Evolutionary conservation across 2,797 vertebrate genomes (phyloP), one percentile per base, ranked within the genome.

Genomic region (Poeciliopsis gracilis): DNA sequence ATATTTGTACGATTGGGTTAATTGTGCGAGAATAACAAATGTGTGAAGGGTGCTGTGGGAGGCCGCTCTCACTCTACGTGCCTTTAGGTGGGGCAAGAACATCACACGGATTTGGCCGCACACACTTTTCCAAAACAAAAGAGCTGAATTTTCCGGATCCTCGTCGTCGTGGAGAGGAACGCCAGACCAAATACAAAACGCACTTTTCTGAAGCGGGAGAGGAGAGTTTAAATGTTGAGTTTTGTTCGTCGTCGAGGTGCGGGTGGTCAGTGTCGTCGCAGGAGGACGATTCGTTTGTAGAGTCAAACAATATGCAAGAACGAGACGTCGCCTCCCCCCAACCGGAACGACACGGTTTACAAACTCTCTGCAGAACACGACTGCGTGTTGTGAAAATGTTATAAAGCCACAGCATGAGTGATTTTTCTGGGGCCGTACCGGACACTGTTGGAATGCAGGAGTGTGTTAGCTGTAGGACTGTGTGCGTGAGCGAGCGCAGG

Each of bases 31-130:
- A 55, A 43, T 53, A 77, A 74, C 75, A 63, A 28, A 10, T 20
- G 53, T 46, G 49, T 75, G 51, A 77, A 28, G 76, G 73, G 47
- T 79, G 87, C 90, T 77, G 86, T 78, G 85, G 89, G 87, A 84
- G 87, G 90, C 88, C 90, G 83, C 82, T 86, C 86, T 91, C 77
- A 82, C 55, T 76, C 55, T 76, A 84, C 72, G 95, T 95, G 95
- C 95, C 95, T 95, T 95, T 89, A 89, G 90, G 81, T 81, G 78
- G 84, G 75, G 75, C 79, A 79, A 45, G 30, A 66, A 45, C 33
- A 61, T 75, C 75, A 80, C 38, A 80, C 16, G 2, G n/a, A 73
- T 1, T 10, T 66, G 43, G 77, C 47, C 33, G 46, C 66, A 63
- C 66, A 33, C 67, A 82, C 77, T 75, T 69, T 30, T 43, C 16